These are phyloP conservation scores for Darevskia mixta DNA, from an alignment of 2,797 vertebrate genomes.

Conservation along the genomic window DNA sequence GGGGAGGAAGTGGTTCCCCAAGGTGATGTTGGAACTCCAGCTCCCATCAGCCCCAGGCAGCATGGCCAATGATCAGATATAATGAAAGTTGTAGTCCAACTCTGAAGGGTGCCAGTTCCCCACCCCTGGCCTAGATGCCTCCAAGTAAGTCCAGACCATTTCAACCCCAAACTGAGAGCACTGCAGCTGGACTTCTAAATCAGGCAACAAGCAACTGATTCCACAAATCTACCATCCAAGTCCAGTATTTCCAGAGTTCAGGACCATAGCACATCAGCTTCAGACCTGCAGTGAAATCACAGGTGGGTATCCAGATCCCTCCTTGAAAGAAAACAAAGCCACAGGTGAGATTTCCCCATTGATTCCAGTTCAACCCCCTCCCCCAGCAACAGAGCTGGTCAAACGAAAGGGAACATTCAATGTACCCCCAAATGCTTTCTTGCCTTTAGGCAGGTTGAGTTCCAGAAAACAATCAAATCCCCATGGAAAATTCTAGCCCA, in stretches of 20 bases:
- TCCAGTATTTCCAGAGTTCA: neutral
- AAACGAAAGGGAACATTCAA: neutral
- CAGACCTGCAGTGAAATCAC: neutral
- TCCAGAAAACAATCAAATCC: slow-evolving; percentile 11
- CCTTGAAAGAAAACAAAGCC: neutral
- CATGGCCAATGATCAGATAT: too few species aligned
- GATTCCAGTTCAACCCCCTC: too few species aligned
- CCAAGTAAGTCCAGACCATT: neutral
- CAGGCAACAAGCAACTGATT: neutral
- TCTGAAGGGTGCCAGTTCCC: too few species aligned
- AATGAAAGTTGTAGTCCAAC: too few species aligned
- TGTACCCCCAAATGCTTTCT: neutral
- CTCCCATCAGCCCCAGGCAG: too few species aligned
- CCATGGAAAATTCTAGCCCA: slow-evolving; percentile 11
- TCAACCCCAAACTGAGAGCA: neutral
- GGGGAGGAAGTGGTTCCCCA: too few species aligned
- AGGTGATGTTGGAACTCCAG: too few species aligned
- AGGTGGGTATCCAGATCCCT: too few species aligned
- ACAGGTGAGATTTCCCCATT: neutral
- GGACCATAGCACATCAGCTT: neutral
- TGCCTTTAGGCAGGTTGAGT: neutral
- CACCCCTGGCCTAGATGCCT: neutral
- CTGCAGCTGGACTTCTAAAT: neutral
- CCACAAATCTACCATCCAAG: neutral
- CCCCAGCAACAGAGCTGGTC: too few species aligned